These are phyloP conservation scores for Nasonia vitripennis DNA, from an alignment of 1,140 invertebrate genomes.

Conservation along the genomic window DNA sequence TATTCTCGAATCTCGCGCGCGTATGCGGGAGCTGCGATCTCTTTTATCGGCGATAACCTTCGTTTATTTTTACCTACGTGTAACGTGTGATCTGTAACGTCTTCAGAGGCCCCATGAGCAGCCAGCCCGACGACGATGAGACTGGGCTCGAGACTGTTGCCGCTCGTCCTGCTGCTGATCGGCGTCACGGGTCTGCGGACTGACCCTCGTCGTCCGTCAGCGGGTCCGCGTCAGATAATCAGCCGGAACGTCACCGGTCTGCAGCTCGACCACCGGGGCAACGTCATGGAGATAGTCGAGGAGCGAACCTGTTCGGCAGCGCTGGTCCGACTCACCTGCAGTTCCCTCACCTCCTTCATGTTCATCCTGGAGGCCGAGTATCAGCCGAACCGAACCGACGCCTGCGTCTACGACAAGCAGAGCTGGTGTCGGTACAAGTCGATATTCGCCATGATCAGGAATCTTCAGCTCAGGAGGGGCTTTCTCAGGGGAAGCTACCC, in stretches of 20 bases:
- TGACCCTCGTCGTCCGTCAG: background rate
- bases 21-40: no score
- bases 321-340: conserved; percentile 65
- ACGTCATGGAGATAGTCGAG: conserved; percentile 68
- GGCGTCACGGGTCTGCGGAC: background rate
- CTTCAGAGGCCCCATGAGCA: conserved; percentile 37
- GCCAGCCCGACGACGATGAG: conserved; percentile 33
- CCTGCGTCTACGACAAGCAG: conserved; percentile 60
- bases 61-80: background rate
- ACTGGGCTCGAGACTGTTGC: conserved; percentile 3
- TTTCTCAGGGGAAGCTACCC: conserved; percentile 7
- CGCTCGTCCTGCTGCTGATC: conserved; percentile 33
- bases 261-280: conserved; percentile 58
- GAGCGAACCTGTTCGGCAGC: conserved; percentile 68
- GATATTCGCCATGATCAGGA: background rate
- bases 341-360: conserved; percentile 68
- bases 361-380: conserved; percentile 69
- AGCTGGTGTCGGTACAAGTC: conserved; percentile 41
- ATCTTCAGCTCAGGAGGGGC: conserved; percentile 20
- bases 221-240: conserved; percentile 53
- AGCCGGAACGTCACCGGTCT: conserved; percentile 62
- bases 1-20: background rate
- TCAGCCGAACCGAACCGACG: conserved; percentile 59
- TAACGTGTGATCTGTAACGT: background rate
- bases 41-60: background rate